A percentile compares a stretch with the other conserved stretches of the same genome.
Evolutionary conservation across 2,797 vertebrate species (phyloP).

Genomic region (Coendou prehensilis): DNA sequence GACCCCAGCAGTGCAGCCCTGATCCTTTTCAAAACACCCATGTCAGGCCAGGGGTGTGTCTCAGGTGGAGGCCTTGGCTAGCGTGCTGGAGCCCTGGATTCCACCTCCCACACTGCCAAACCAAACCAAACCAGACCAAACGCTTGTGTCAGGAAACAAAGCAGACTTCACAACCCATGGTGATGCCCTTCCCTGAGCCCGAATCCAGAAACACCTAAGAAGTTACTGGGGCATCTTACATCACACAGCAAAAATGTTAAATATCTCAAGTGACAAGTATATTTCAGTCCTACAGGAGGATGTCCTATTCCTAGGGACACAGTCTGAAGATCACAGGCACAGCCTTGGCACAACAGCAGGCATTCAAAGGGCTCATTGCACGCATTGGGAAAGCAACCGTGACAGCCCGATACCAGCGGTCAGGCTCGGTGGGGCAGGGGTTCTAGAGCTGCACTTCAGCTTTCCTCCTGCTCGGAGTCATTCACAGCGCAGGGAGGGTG

Average conservation of each 20-base stretch:
- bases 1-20: not conserved
- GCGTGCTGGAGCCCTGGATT: not conserved
- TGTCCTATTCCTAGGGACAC: not conserved
- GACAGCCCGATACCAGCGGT: not conserved
- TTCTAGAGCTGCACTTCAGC: not conserved
- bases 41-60: not conserved
- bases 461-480: not conserved
- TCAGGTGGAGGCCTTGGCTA: not conserved
- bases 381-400: not conserved
- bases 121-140: not conserved
- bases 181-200: not conserved
- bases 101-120: not conserved
- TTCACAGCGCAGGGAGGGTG: not conserved
- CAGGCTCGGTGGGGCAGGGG: not conserved
- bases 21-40: not conserved
- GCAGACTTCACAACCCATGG: not conserved
- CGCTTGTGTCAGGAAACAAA: not conserved
- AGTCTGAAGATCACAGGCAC: not conserved
- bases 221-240: not conserved
- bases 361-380: not conserved
- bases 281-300: not conserved
- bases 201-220: not conserved
- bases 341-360: not conserved
- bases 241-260: not conserved
- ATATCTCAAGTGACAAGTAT: not conserved